Conservation (phyloP, 2,888 invertebrate genomes). For the Lacanobia wlatinum region DNA sequence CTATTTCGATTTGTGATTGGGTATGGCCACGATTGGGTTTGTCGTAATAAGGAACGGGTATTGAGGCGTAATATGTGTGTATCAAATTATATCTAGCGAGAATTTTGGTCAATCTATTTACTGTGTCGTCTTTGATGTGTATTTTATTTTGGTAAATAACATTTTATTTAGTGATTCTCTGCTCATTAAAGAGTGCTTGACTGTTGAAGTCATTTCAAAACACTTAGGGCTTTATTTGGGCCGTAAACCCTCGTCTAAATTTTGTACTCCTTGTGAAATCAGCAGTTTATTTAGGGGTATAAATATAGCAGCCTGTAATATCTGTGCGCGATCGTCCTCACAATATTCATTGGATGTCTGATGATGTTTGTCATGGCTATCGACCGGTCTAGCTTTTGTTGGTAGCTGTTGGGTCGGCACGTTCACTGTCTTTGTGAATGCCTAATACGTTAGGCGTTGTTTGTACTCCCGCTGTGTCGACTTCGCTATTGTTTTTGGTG, state of each 20-base stretch:
- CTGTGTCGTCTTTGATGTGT: slow-evolving; percentile 5
- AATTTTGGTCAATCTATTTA: slow-evolving; percentile 46
- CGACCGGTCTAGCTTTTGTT: slow-evolving; percentile 49
- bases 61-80: slow-evolving; percentile 45
- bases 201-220: slow-evolving; percentile 27
- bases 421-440: slow-evolving; percentile 55
- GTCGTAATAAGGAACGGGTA: slow-evolving; percentile 56
- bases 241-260: slow-evolving; percentile 23
- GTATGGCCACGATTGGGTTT: slow-evolving; percentile 63
- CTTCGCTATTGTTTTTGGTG: slow-evolving; percentile 18
- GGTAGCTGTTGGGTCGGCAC: slow-evolving; percentile 15
- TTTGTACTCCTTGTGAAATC: slow-evolving; percentile 12
- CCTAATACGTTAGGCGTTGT: slow-evolving; percentile 39
- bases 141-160: slow-evolving; percentile 14
- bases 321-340: slow-evolving; percentile 9
- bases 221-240: slow-evolving; percentile 21
- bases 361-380: slow-evolving; percentile 57
- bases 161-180: slow-evolving; percentile 24
- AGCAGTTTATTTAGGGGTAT: slow-evolving; percentile 30
- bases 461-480: slow-evolving; percentile 18
- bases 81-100: slow-evolving; percentile 52
- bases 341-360: slow-evolving; percentile 37
- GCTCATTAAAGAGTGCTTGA: slow-evolving; percentile 17
- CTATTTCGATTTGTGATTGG: slow-evolving; percentile 66
- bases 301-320: slow-evolving; percentile 3